Percentiles rank a stretch among this genome's conserved stretches.
phyloP scores from a whole-genome alignment of 2,797 vertebrate species.

The Epinephelus awoara region DNA sequence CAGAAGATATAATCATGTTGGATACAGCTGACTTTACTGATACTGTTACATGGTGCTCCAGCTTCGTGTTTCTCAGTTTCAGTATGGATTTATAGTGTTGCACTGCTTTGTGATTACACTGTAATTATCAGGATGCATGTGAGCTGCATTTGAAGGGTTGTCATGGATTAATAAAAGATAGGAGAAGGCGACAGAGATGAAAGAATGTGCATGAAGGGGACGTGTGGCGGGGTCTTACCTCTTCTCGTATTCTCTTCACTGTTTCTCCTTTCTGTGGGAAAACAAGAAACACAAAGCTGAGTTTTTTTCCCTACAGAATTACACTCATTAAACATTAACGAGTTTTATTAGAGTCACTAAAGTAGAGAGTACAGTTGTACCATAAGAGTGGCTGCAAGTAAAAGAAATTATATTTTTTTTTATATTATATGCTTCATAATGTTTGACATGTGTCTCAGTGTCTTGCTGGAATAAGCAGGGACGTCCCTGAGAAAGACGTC shows the following conservation, averaged over 20 bases:
- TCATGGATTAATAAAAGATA: neutral
- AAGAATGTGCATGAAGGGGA: neutral
- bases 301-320: too few species aligned
- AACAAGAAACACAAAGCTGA: constrained; percentile 10
- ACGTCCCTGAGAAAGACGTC: too few species aligned
- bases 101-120: neutral
- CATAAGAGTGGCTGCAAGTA: too few species aligned
- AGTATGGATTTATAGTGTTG: neutral
- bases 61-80: neutral
- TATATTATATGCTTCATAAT: too few species aligned
- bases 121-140: constrained; percentile 7
- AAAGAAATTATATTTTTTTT: too few species aligned
- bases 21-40: constrained; percentile 4
- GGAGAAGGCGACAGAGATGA: neutral
- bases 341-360: too few species aligned
- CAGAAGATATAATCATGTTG: neutral
- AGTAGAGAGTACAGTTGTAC: too few species aligned
- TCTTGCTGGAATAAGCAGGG: too few species aligned
- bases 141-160: constrained; percentile 9
- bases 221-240: constrained; percentile 84
- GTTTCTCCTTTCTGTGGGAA: constrained; percentile 95
- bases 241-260: constrained; percentile 96
- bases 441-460: too few species aligned
- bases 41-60: neutral
- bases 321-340: too few species aligned